Conservation (phyloP, 2,113 vertebrate species). For the Bubo bubo region DNA sequence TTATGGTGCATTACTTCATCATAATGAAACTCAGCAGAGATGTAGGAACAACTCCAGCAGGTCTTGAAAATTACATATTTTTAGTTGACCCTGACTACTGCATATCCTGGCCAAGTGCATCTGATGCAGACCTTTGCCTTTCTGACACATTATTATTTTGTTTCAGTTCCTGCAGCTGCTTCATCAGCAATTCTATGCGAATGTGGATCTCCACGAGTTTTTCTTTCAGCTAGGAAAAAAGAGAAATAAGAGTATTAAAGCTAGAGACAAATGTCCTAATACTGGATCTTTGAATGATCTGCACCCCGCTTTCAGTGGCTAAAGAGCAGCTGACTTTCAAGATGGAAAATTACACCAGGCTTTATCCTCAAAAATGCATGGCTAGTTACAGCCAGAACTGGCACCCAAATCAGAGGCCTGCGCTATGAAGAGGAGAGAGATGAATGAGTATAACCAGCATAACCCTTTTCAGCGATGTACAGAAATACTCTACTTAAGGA, state of each 20-base stretch:
- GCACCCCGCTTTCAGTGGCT: background rate
- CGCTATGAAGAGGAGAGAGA: background rate
- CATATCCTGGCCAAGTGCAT: background rate
- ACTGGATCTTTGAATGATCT: background rate
- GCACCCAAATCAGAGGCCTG: background rate
- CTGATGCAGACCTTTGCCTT: background rate
- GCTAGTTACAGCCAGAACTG: background rate
- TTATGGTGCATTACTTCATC: background rate
- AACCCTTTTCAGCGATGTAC: background rate
- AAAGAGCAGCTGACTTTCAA: background rate
- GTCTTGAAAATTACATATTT: background rate
- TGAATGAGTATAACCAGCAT: background rate
- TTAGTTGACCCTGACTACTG: background rate
- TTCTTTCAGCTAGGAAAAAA: constrained; percentile 68
- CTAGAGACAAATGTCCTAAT: background rate
- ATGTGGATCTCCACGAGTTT: constrained; percentile 18
- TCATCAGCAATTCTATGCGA: constrained; percentile 17
- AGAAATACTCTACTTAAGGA: background rate
- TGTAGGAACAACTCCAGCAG: background rate
- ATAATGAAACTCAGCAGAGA: background rate
- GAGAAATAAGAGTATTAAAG: background rate
- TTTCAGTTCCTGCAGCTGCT: constrained; percentile 24
- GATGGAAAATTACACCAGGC: background rate
- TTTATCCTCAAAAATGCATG: background rate
- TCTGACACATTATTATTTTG: background rate